These are phyloP conservation scores for Eleginops maclovinus DNA, from an alignment of 2,113 vertebrate species.

Conservation along the genomic window DNA sequence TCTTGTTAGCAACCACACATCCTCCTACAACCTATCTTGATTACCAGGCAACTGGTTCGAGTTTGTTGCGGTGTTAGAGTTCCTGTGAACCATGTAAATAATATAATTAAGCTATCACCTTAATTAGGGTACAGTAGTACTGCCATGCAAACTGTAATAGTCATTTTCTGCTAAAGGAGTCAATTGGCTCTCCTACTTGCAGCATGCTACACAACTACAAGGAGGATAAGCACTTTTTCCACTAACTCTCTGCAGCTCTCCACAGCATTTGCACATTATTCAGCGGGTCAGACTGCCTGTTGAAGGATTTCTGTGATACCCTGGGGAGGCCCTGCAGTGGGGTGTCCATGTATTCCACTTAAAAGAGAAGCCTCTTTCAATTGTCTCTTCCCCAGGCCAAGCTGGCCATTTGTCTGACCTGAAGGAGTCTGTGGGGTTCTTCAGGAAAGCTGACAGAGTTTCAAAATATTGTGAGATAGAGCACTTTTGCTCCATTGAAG, in stretches of 20 bases:
- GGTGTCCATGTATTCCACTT: constrained; percentile 15
- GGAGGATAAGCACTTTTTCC: constrained; percentile 6
- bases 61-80: background rate
- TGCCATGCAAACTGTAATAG: background rate
- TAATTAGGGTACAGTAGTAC: constrained; percentile 5
- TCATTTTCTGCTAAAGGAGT: constrained; percentile 13
- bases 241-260: constrained; percentile 26
- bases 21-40: background rate
- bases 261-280: constrained; percentile 43
- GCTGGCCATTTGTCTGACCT: constrained; percentile 17
- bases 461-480: background rate
- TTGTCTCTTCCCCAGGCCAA: constrained; percentile 19
- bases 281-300: constrained; percentile 37
- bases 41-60: background rate
- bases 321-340: background rate
- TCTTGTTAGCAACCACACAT: background rate
- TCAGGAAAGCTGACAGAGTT: background rate
- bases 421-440: constrained; percentile 1
- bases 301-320: constrained; percentile 30
- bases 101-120: constrained; percentile 8
- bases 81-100: constrained; percentile 15
- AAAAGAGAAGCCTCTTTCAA: constrained; percentile 29
- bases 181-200: background rate
- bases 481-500: background rate
- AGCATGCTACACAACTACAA: background rate